Evolutionary conservation across 2,797 vertebrate genomes (phyloP).

Genomic region (Tapera naevia): DNA sequence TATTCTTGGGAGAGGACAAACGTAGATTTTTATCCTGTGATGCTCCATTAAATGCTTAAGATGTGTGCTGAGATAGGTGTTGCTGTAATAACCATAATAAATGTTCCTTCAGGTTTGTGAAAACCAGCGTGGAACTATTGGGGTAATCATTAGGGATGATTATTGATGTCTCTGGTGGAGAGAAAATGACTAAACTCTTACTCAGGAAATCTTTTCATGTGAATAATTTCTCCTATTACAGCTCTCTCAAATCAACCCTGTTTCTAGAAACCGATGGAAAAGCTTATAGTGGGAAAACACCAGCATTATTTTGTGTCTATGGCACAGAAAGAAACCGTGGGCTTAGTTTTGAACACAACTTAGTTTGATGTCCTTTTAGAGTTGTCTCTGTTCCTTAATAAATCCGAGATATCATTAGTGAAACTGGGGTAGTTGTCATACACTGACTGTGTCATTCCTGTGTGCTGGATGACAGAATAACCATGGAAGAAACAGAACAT

Average conservation of each 20-base stretch:
- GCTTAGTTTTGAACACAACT: not conserved
- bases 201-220: not conserved
- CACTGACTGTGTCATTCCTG: not conserved
- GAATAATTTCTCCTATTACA: not conserved
- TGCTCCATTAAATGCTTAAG: constrained; percentile 35
- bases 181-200: constrained; percentile 1
- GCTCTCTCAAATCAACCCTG: not conserved
- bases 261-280: not conserved
- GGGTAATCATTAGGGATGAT: not conserved
- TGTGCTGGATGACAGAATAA: not conserved
- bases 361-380: not conserved
- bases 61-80: constrained; percentile 30
- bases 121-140: constrained; percentile 5
- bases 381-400: not conserved
- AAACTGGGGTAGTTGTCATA: not conserved
- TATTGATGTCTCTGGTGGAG: not conserved
- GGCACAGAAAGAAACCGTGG: not conserved
- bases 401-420: not conserved
- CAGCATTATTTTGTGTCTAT: not conserved
- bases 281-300: not conserved
- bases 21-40: constrained; percentile 34
- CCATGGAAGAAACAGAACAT: not conserved
- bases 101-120: constrained; percentile 11
- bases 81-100: constrained; percentile 34
- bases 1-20: constrained; percentile 11